Evolutionary conservation across 1,140 invertebrate genomes (phyloP).

Genomic region (Periplaneta americana): DNA sequence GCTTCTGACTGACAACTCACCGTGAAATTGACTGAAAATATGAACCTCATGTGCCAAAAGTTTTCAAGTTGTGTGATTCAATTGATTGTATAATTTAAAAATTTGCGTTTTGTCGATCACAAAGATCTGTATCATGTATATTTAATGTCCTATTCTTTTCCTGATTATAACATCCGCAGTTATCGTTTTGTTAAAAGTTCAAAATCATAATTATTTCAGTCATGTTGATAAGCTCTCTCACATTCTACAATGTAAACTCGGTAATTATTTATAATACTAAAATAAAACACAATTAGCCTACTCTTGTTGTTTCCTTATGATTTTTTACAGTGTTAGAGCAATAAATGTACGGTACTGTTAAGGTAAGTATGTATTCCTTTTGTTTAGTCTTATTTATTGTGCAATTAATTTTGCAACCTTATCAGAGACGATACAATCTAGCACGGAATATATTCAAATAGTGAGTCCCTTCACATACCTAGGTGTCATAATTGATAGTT

Average conservation of each 20-base stretch:
- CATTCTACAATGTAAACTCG: not conserved
- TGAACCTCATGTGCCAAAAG: not conserved
- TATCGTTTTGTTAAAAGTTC: not conserved
- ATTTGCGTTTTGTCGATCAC: not conserved
- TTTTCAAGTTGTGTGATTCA: not conserved
- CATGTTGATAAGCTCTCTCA: not conserved
- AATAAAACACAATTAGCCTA: not conserved
- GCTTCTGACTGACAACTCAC: no score
- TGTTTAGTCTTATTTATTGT: no score
- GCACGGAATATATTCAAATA: no score
- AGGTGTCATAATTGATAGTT: no score
- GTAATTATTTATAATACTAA: not conserved
- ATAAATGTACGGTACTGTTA: no score
- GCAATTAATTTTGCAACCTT: no score
- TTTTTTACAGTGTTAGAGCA: no score
- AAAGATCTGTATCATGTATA: not conserved
- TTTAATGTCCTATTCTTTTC: not conserved
- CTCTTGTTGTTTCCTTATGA: no score
- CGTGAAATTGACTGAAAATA: no score
- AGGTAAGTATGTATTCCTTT: no score
- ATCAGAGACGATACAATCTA: no score
- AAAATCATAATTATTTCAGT: not conserved
- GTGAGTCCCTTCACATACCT: no score
- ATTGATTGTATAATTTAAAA: not conserved
- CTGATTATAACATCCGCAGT: not conserved